Percentiles rank a stretch among this genome's conserved stretches.
Evolutionary conservation across 2,113 vertebrate species (phyloP).

Genomic region (Ursus arctos): DNA sequence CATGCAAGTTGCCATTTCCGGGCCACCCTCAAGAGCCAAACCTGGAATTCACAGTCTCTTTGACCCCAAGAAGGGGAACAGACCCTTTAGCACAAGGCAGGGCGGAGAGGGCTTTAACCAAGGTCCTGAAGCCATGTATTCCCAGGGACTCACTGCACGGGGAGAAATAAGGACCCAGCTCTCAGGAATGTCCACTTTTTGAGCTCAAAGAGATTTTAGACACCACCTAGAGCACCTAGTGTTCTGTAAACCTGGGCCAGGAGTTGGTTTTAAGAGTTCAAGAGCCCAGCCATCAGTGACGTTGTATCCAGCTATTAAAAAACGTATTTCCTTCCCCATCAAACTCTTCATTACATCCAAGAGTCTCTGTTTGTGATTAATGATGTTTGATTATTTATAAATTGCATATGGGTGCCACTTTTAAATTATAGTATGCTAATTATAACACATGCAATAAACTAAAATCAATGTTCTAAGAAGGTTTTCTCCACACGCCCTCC

Average conservation of each 20-base stretch:
- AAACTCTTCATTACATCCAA: background rate
- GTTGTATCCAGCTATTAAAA: background rate
- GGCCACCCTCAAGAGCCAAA: accelerated
- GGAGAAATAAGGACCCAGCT: background rate
- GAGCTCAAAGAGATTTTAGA: background rate
- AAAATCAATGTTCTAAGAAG: background rate
- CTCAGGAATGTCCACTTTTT: background rate
- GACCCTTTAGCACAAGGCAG: background rate
- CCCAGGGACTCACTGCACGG: too few relatives aligned
- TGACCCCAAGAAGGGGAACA: background rate
- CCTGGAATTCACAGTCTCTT: accelerated
- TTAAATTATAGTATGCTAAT: background rate
- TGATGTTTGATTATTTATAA: background rate
- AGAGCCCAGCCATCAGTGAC: background rate
- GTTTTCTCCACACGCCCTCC: background rate
- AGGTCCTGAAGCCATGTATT: background rate
- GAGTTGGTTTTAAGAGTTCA: background rate
- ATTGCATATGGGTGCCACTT: background rate
- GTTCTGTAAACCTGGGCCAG: background rate
- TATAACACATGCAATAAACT: background rate
- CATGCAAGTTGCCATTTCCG: background rate
- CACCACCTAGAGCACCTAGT: background rate
- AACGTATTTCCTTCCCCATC: background rate
- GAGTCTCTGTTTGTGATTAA: background rate
- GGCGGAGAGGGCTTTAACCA: background rate